Percentiles rank a stretch among this genome's conserved stretches.
Conservation (phyloP, 2,113 vertebrate genomes). For the Polypterus bichir region DNA sequence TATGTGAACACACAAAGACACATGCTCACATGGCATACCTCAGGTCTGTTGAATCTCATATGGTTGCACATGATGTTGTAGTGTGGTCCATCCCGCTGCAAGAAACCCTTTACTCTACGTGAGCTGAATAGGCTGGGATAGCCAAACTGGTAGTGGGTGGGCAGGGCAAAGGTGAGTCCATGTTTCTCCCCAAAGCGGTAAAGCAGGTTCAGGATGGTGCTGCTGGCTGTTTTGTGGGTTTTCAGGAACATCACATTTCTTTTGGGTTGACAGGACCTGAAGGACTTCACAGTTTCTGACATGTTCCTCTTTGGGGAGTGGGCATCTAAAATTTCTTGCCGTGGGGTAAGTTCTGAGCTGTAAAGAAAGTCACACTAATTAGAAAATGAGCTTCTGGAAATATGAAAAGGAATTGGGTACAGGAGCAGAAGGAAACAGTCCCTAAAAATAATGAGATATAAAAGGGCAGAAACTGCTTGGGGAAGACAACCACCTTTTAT, state of each 20-base stretch:
- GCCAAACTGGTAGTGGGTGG: conserved; percentile 73
- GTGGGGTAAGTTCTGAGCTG: too few species aligned
- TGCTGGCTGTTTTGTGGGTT: conserved; percentile 88
- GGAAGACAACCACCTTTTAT: too few species aligned
- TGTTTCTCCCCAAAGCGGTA: conserved; percentile 72
- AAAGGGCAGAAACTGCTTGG: too few species aligned
- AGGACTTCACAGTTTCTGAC: too few species aligned
- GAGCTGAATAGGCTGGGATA: conserved; percentile 73
- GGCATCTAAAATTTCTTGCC: too few species aligned
- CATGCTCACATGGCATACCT: conserved; percentile 41
- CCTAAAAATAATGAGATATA: too few species aligned
- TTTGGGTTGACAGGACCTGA: conserved; percentile 46
- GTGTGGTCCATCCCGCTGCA: conserved; percentile 32
- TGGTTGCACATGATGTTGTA: conserved; percentile 83
- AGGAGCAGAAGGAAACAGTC: too few species aligned
- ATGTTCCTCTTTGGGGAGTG: too few species aligned
- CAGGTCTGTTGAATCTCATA: conserved; percentile 70
- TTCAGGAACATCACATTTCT: conserved; percentile 76
- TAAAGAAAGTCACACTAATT: too few species aligned
- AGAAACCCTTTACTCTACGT: conserved; percentile 66
- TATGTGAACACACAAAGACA: too few species aligned
- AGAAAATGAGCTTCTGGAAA: too few species aligned
- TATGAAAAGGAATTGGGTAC: too few species aligned
- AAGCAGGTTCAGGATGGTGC: conserved; percentile 76
- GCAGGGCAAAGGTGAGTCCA: conserved; percentile 65